Conservation (phyloP, 2,797 vertebrate genomes). For the Girardinus metallicus region DNA sequence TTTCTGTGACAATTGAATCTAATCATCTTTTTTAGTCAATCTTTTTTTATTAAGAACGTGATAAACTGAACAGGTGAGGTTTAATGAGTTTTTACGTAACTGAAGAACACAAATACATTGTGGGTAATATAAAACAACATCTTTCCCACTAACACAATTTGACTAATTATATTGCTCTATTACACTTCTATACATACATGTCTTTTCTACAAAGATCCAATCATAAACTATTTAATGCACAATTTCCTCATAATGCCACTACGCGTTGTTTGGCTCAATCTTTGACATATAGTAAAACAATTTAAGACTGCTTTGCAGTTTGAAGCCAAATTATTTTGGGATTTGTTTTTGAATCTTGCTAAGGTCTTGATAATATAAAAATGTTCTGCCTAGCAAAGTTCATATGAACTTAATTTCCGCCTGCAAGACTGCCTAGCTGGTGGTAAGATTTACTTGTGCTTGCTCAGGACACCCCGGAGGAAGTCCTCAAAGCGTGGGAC, state of each 20-base stretch:
- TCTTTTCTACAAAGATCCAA: slow-evolving; percentile 63
- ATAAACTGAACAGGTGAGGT: slow-evolving; percentile 52
- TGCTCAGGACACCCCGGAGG: slow-evolving; percentile 69
- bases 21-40: slow-evolving; percentile 12
- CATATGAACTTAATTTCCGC: slow-evolving; percentile 18
- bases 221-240: slow-evolving; percentile 51
- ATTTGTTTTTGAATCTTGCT: slow-evolving; percentile 16
- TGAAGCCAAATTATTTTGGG: slow-evolving; percentile 12
- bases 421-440: not conserved
- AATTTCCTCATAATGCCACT: slow-evolving; percentile 46
- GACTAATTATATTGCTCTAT: slow-evolving; percentile 56
- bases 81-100: slow-evolving; percentile 39
- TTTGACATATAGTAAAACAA: slow-evolving; percentile 21
- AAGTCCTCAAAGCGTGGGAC: slow-evolving; percentile 75
- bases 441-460: slow-evolving; percentile 68
- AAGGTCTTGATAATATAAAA: not conserved
- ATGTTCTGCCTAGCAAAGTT: slow-evolving; percentile 36
- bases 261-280: slow-evolving; percentile 27
- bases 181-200: slow-evolving; percentile 69
- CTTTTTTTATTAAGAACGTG: slow-evolving; percentile 68
- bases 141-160: slow-evolving; percentile 38
- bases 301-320: slow-evolving; percentile 24
- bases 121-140: slow-evolving; percentile 66
- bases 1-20: slow-evolving; percentile 13
- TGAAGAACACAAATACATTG: slow-evolving; percentile 72